Evolutionary conservation across 2,113 vertebrate species (phyloP).

Genomic region (Psittacus erithacus): DNA sequence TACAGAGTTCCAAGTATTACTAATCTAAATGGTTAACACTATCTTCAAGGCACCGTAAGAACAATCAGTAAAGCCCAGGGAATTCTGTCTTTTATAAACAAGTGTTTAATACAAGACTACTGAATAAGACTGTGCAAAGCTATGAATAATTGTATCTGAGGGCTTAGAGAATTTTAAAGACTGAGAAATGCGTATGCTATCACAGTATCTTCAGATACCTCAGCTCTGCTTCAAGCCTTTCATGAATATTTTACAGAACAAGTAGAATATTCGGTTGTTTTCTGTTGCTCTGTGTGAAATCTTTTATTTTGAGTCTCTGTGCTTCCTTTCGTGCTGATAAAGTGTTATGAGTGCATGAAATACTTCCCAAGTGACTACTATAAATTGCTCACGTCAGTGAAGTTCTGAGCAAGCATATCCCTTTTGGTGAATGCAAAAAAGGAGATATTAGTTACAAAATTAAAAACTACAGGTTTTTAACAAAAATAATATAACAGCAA

Average conservation of each 20-base stretch:
- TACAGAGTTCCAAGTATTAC: not conserved
- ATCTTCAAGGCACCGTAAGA: conserved; percentile 37
- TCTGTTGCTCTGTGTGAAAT: conserved; percentile 5
- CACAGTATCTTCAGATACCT: not conserved
- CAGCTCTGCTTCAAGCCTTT: not conserved
- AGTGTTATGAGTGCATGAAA: conserved; percentile 28
- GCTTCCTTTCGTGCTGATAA: conserved; percentile 16
- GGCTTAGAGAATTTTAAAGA: conserved; percentile 24
- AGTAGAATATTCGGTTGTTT: not conserved
- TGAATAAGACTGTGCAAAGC: not conserved
- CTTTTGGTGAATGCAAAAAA: conserved; percentile 5
- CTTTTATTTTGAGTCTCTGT: conserved; percentile 48
- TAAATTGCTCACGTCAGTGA: not conserved
- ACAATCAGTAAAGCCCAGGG: not conserved
- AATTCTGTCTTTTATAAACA: conserved; percentile 52
- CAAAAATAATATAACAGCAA: not conserved
- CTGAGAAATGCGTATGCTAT: not conserved
- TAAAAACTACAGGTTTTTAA: not conserved
- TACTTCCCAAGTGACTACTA: conserved; percentile 36
- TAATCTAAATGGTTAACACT: conserved; percentile 36
- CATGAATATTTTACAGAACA: conserved; percentile 35
- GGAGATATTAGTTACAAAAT: not conserved
- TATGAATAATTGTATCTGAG: conserved; percentile 30
- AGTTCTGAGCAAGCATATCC: not conserved
- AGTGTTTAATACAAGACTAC: conserved; percentile 22